Base-by-base conservation (phyloP, 2,888 invertebrate genomes). In the Tuta absoluta region DNA sequence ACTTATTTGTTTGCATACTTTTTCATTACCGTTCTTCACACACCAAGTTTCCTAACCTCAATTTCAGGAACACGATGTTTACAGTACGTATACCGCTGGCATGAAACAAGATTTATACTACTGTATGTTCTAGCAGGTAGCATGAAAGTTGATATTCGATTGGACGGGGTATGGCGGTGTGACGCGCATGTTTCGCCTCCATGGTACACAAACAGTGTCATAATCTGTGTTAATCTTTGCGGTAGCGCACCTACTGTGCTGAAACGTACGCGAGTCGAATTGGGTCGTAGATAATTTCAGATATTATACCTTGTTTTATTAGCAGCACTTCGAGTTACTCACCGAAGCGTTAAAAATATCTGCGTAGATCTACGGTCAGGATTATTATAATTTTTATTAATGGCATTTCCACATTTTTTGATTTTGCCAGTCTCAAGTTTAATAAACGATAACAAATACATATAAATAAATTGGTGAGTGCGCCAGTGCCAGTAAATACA, bases 181-280 rank as follows among this genome's bases (percentile, higher is more conserved):
- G 62, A 69, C 66, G 69, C 65, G 59, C 63, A 61, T 49, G 62
- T 69, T 66, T 63, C 58, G 65, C 51, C 65, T 66, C 63, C 48
- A 63, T 68, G 66, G 67, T 71, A 68, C 69, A 73, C 70, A 75
- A 75, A 72, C 70, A 72, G 65, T 71, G 71, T 72, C 71, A 71
- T 78, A 78, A 78, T 77, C 75, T 71, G 66, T 69, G 76, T 68
- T 78, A 71, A 78, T 76, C 77, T 74, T 61, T 64, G 65, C 67
- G 68, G 71, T 72, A 65, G 66, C 68, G 63, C 63, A 66, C 38
- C 70, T 72, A 73, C 72, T 72, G 49, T 14, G 53, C 33, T 56
- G n/a, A 23, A 12, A 24, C 49, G 19, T 49, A 21, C 2, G 17
- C 12, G 41, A 41, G 41, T 14, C 14, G 41, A 41, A 41, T 41